phyloP scores from a whole-genome alignment of 2,113 vertebrate genomes.

The Larimichthys polyactis region DNA sequence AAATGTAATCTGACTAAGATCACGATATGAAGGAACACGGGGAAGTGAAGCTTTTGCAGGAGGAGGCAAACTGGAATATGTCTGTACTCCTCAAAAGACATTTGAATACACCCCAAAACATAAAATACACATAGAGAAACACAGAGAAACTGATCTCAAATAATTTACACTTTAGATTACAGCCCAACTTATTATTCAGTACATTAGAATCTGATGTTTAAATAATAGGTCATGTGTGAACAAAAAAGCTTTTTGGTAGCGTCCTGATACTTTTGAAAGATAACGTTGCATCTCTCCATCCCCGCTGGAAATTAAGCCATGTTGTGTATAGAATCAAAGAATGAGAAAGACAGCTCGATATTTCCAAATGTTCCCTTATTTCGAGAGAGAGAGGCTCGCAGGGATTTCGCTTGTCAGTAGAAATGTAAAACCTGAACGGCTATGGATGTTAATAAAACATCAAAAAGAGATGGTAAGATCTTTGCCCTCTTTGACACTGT shows the following conservation, averaged over 20 bases:
- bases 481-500: background rate
- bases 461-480: background rate
- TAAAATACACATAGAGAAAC: background rate
- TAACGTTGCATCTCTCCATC: too few species aligned
- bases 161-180: background rate
- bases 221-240: background rate
- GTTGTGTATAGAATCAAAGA: background rate
- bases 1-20: conserved; percentile 45
- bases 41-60: background rate
- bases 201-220: background rate
- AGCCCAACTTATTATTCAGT: conserved; percentile 3
- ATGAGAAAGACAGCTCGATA: too few species aligned
- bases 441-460: too few species aligned
- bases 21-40: background rate
- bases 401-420: background rate
- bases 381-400: background rate
- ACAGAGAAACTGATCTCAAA: background rate
- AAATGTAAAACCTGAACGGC: too few species aligned
- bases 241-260: background rate
- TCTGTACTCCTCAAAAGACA: background rate
- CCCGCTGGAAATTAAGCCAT: background rate
- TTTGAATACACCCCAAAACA: conserved; percentile 1
- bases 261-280: background rate
- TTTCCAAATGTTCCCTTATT: background rate
- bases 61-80: conserved; percentile 2